Percentiles rank a stretch among this genome's conserved stretches.
Evolutionary conservation across 2,797 vertebrate genomes (phyloP).

Genomic region (Nannoperca australis): DNA sequence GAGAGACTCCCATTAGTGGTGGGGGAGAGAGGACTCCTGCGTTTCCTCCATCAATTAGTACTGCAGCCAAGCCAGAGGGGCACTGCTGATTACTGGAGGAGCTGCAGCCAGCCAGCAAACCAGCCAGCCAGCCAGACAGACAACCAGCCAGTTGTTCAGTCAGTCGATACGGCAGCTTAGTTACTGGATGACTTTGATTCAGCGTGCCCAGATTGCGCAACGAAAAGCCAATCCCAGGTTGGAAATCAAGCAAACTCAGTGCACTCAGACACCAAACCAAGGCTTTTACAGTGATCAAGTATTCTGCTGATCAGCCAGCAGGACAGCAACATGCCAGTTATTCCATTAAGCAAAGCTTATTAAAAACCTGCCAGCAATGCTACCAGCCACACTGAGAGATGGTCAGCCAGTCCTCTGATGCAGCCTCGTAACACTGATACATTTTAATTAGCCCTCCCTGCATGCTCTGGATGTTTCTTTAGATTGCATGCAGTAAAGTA

Average conservation of each 20-base stretch:
- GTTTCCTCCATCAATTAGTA: slow-evolving; percentile 89
- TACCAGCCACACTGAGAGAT: slow-evolving; percentile 2
- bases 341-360: slow-evolving; percentile 16
- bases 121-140: slow-evolving; percentile 33
- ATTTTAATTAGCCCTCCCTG: slow-evolving; percentile 85
- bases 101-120: slow-evolving; percentile 54
- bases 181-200: slow-evolving; percentile 21
- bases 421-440: slow-evolving; percentile 81
- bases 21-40: slow-evolving; percentile 75
- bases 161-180: slow-evolving; percentile 31
- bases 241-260: slow-evolving; percentile 23
- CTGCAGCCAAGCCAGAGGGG: slow-evolving; percentile 79
- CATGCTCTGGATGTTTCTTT: slow-evolving; percentile 6
- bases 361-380: slow-evolving; percentile 16
- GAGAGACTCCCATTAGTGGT: slow-evolving; percentile 82
- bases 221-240: slow-evolving; percentile 6
- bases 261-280: slow-evolving; percentile 13
- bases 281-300: slow-evolving; percentile 7
- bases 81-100: slow-evolving; percentile 86
- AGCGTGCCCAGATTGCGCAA: slow-evolving; percentile 8
- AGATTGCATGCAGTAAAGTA: slow-evolving; percentile 24
- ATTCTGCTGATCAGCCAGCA: slow-evolving; percentile 16
- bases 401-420: slow-evolving; percentile 20
- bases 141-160: slow-evolving; percentile 20
- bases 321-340: not conserved